Evolutionary conservation across 2,113 vertebrate species (phyloP), one percentile per base, ranked within the genome.

Genomic region (Pachycephala philippinensis): DNA sequence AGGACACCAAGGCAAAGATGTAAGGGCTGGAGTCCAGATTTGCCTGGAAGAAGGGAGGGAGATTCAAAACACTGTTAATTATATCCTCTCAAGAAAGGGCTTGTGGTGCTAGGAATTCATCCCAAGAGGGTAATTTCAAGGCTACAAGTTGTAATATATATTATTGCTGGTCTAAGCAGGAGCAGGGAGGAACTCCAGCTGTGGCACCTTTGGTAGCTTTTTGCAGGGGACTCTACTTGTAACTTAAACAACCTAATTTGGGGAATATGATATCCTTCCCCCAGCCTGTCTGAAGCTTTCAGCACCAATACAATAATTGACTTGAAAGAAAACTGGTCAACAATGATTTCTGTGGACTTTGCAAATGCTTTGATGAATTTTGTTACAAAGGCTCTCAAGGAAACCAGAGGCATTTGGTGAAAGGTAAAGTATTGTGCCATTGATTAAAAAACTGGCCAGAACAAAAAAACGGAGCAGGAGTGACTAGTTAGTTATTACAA

Each of bases 61-160:
- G 44, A 94, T 90, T 89, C 68, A 95, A 96, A 96, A 96, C 88
- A 88, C 11, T 86, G 79, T 70, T 94, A 96, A 92, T 93, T 94
- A 88, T 96, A 90, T 74, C 85, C 85, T 90, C 59, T 80, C 63
- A 77, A 86, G 75, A 90, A 93, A 91, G 82, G 68, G 61, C 79
- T 83, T 21, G 1, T 57, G 47, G 78, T 69, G 45, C 23, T 75
- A 83, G 60, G 92, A 88, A 92, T 84, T 86, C 45, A 80, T 78
- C 68, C 85, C 79, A 92, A 64, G 91, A 93, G 83, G 60, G 20
- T 93, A 81, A 96, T 93, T 94, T 92, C 90, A 96, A 75, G 47
- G 83, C 75, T 83, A 86, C 54, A 93, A 84, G 68, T 52, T 93
- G 24, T 81, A 90, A 75, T 89, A 54, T 50, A 9, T 52, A 78